A percentile compares a stretch with the other conserved stretches of the same genome.
Conservation (phyloP, 2,797 vertebrate genomes). For the Megaceryle alcyon region DNA sequence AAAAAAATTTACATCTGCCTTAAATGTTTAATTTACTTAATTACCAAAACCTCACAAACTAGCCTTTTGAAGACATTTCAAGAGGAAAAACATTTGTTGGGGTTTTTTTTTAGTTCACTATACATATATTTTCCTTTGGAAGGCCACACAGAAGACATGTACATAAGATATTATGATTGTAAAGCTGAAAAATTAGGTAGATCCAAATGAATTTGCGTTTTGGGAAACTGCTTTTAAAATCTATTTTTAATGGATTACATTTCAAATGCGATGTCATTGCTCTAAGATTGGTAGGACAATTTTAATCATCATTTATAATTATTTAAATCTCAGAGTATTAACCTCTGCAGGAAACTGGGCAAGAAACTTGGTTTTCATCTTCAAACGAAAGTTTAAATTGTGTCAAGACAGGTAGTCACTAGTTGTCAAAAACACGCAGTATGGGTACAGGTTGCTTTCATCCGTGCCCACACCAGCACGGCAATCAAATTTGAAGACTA, state of each 20-base stretch:
- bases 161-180: not conserved
- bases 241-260: not conserved
- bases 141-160: constrained; percentile 4
- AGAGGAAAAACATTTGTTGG: not conserved
- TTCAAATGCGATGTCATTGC: not conserved
- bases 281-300: not conserved
- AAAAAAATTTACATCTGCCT: constrained; percentile 11
- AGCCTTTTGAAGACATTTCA: not conserved
- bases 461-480: not conserved
- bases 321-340: not conserved
- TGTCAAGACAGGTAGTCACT: not conserved
- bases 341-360: not conserved
- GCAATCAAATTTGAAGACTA: not conserved
- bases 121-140: constrained; percentile 1
- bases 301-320: not conserved
- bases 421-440: not conserved
- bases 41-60: not conserved
- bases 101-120: not conserved
- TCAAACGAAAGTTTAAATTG: not conserved
- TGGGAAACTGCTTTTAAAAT: not conserved
- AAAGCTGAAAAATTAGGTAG: not conserved
- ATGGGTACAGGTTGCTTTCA: not conserved
- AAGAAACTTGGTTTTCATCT: not conserved
- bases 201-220: not conserved
- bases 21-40: constrained; percentile 44